Base-by-base conservation (phyloP, 2,113 vertebrate genomes). In the Megalops atlanticus region DNA sequence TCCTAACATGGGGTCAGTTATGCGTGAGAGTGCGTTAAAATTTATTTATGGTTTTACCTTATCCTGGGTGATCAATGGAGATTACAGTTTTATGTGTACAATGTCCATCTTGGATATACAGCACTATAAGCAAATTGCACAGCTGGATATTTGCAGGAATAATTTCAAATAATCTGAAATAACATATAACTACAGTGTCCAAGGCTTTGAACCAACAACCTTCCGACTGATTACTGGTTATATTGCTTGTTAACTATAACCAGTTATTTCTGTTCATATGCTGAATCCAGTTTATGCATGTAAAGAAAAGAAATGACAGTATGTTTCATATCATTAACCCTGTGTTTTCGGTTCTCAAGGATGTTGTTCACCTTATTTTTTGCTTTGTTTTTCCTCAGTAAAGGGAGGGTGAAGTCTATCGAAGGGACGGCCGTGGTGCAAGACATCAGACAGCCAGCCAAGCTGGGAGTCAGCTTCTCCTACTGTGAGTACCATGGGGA, bases 401-500 rank as follows among this genome's bases (percentile, higher is more conserved):
- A 94, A 43, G 94, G 93, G 70, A 93, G 89, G 39, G 8, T 92
- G 77, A 90, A 91, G 0, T 75, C 85, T 21, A 80, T 87, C 0
- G 94, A 96, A 84, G 96, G 96, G 1, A 96, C 97, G 33, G 91
- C 93, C 0, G 88, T 91, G 58, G 76, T 91, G 39, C 86, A 24
- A 21, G 93, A 98, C 74, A 7, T 68, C 0, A 91, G 89, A 0
- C 93, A 96, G 47, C 90, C 94, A 0, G 95, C 96, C 82, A 95
- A 94, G 86, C 86, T 98, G 52, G 93, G 88, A 0, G 93, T 98
- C 76, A 95, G 95, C 88, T 97, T 95, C 86, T 96, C 90, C 27
- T 94, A 94, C 87, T 94, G 97, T 98, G 89, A 96, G 96, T 95
- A n/a, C n/a, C n/a, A n/a, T n/a, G n/a, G n/a, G 78, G n/a, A 10